Evolutionary conservation across 2,113 vertebrate species (phyloP).

Genomic region (Oreotrochilus melanogaster): DNA sequence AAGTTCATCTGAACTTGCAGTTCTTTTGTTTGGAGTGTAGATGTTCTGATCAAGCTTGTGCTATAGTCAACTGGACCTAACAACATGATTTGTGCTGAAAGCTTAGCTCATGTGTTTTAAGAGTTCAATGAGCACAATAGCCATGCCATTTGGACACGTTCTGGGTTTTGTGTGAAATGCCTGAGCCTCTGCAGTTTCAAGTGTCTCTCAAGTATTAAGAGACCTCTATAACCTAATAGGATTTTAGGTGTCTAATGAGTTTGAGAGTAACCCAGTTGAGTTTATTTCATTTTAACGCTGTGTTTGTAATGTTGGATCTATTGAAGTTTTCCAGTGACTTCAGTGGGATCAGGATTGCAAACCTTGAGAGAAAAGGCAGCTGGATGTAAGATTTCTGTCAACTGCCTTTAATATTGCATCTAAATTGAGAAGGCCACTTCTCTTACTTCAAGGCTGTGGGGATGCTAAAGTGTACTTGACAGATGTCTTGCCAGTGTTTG

Average conservation of each 20-base stretch:
- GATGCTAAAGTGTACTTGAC: constrained; percentile 38
- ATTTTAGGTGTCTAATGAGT: constrained; percentile 30
- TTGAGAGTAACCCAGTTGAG: constrained; percentile 11
- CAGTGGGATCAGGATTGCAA: constrained; percentile 9
- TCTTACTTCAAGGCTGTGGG: not conserved
- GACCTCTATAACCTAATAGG: constrained; percentile 12
- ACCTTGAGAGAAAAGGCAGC: not conserved
- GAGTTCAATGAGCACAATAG: not conserved
- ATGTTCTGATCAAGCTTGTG: constrained; percentile 20
- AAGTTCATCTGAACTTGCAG: not conserved
- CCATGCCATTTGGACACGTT: not conserved
- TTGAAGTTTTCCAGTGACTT: constrained; percentile 20
- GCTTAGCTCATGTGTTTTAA: not conserved
- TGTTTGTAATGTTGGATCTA: not conserved
- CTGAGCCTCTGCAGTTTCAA: constrained; percentile 18
- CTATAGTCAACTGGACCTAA: not conserved
- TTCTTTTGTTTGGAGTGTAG: constrained; percentile 31
- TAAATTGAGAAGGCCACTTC: constrained; percentile 37
- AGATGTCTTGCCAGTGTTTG: constrained; percentile 55
- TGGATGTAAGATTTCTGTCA: constrained; percentile 32
- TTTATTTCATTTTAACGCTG: not conserved
- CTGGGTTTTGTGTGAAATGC: not conserved
- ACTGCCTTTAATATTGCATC: constrained; percentile 15
- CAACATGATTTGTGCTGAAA: not conserved
- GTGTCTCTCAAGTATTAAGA: constrained; percentile 17